A percentile compares a stretch with the other conserved stretches of the same genome.
phyloP scores from a whole-genome alignment of 2,797 vertebrate genomes.

The Amblyraja radiata region DNA sequence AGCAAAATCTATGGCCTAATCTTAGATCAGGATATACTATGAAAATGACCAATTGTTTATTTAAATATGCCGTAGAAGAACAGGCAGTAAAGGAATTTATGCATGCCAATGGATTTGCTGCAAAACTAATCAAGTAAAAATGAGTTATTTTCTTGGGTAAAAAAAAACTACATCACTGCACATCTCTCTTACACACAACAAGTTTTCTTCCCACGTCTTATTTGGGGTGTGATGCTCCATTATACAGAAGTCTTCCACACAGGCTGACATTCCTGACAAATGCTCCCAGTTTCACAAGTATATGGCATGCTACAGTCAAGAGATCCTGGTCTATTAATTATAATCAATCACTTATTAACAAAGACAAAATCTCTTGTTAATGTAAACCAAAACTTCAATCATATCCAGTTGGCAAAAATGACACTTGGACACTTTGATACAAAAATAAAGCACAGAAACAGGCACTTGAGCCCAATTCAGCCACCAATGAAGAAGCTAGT shows the following conservation, averaged over 20 bases:
- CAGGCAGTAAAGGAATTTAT: background rate
- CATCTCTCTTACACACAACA: background rate
- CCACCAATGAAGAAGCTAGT: too few species aligned
- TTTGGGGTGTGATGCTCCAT: background rate
- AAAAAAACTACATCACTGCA: background rate
- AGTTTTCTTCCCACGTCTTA: background rate
- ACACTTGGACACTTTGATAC: background rate
- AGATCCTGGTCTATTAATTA: background rate
- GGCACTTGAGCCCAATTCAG: too few species aligned
- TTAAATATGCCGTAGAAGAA: background rate
- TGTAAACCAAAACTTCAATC: background rate
- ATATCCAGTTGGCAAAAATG: background rate
- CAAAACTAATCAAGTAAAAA: background rate
- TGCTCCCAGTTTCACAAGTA: too few species aligned
- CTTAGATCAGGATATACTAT: background rate
- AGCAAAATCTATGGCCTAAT: background rate
- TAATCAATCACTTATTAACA: background rate
- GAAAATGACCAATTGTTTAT: background rate
- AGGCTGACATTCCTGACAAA: background rate
- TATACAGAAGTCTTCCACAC: background rate
- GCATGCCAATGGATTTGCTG: background rate
- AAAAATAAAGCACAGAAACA: too few species aligned
- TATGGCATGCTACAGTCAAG: too few species aligned
- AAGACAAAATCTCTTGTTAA: background rate
- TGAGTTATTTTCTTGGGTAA: background rate